Evolutionary conservation across 2,797 vertebrate species (phyloP).

Genomic region (Crax fasciolata): DNA sequence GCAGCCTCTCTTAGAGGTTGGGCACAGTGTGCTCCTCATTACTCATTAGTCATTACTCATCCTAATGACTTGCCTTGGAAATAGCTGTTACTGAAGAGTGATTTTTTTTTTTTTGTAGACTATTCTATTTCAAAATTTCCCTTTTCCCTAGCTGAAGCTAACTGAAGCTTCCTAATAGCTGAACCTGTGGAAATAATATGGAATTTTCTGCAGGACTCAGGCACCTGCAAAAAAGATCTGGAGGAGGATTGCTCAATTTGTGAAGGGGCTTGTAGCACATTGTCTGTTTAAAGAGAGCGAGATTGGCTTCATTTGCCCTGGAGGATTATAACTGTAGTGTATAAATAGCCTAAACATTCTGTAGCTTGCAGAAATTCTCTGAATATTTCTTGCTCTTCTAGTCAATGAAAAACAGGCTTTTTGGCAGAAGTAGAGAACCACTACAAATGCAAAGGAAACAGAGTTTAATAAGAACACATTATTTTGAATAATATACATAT

Average conservation of each 20-base stretch:
- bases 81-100: not conserved
- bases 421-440: not conserved
- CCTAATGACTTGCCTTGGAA: not conserved
- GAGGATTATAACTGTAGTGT: not conserved
- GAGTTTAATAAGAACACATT: constrained; percentile 26
- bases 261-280: not conserved
- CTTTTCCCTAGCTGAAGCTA: not conserved
- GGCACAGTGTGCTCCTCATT: not conserved
- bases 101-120: not conserved
- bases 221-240: not conserved
- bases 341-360: not conserved
- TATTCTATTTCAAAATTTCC: not conserved
- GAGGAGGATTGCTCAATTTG: not conserved
- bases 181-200: not conserved
- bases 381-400: not conserved
- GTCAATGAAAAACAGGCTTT: not conserved
- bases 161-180: not conserved
- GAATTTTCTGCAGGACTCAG: constrained; percentile 1
- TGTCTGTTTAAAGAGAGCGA: not conserved
- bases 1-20: not conserved
- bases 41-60: not conserved
- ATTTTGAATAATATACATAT: constrained; percentile 18
- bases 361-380: not conserved
- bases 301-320: not conserved
- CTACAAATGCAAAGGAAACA: constrained; percentile 14